Base-by-base conservation (phyloP, 1,140 invertebrate species). In the Acromyrmex heyeri region DNA sequence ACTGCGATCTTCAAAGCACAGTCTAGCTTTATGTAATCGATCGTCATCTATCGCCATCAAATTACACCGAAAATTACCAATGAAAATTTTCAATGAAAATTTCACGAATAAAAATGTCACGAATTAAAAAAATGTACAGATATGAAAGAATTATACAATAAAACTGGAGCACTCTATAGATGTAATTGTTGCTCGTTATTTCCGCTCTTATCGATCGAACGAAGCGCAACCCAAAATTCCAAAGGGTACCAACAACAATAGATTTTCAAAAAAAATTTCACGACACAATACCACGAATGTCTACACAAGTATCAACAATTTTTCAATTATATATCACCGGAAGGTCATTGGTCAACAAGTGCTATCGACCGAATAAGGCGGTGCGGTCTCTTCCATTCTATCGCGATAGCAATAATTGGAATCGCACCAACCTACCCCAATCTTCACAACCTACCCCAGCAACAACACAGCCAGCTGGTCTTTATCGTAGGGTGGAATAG, bases 151-250 rank as follows among this genome's bases (percentile, higher is more conserved):
- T 1, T 24, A 12, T 34, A 8, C n/a, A 2, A 6, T 14, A 21
- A 27, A 16, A 18, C 27, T 57, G 65, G 34, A 81, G 16, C 48
- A 82, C 0, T 12, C 55, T 48, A 18, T 59, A 34, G 18, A 73
- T 44, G 10, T 83, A 83, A 83, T 67, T 83, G 69, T 83, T 83
- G 79, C 79, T 83, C 24, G 69, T 73, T 61, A 83, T 62, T 61
- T 59, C 38, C 18, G 34, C 69, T 83, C n/a, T 16, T 75, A 83
- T 83, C 79, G 79, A 83, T 75, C 79, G 79, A 14, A 61, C 38
- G 38, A 73, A 30, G 14, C 3, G 14, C 6, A n/a, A 48, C 3
- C 18, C 7, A 16, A 73, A 82, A 82, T 62, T 21, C 8, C 2
- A 14, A 38, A 59, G 24, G 7, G 7, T 30, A 61, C 21, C 2